A percentile compares a stretch with the other conserved stretches of the same genome.
phyloP scores from a whole-genome alignment of 2,797 vertebrate species.

The Columba guinea region DNA sequence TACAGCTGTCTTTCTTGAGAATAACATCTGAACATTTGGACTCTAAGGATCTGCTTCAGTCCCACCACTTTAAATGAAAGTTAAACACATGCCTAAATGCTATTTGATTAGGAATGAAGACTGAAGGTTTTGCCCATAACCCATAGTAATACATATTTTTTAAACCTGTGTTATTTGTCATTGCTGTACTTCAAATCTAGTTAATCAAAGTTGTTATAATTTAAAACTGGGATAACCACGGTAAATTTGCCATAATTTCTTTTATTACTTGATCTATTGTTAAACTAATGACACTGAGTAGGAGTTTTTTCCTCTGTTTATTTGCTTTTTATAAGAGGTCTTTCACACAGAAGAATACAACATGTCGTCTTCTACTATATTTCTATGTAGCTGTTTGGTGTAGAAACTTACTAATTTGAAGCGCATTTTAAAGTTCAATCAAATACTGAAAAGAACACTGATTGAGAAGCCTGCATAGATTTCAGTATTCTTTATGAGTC shows the following conservation, averaged over 20 bases:
- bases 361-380: conserved; percentile 19
- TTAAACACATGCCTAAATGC: neutral
- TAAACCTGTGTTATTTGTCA: conserved; percentile 16
- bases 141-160: neutral
- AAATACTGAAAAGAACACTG: conserved; percentile 58
- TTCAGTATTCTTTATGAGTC: conserved; percentile 61
- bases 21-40: neutral
- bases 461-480: conserved; percentile 67
- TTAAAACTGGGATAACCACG: conserved; percentile 24
- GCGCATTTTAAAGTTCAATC: conserved; percentile 55
- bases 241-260: conserved; percentile 34
- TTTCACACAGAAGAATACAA: conserved; percentile 44
- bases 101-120: conserved; percentile 11
- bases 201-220: conserved; percentile 40
- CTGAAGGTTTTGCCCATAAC: conserved; percentile 7
- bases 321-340: conserved; percentile 31
- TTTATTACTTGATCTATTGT: conserved; percentile 46
- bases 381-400: conserved; percentile 45
- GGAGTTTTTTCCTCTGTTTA: conserved; percentile 46
- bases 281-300: conserved; percentile 47
- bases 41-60: neutral
- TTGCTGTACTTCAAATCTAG: conserved; percentile 24
- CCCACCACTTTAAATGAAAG: neutral
- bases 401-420: conserved; percentile 59
- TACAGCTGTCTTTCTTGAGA: neutral